These are phyloP conservation scores for Linepithema humile DNA, from an alignment of 1,140 invertebrate species.

Conservation along the genomic window DNA sequence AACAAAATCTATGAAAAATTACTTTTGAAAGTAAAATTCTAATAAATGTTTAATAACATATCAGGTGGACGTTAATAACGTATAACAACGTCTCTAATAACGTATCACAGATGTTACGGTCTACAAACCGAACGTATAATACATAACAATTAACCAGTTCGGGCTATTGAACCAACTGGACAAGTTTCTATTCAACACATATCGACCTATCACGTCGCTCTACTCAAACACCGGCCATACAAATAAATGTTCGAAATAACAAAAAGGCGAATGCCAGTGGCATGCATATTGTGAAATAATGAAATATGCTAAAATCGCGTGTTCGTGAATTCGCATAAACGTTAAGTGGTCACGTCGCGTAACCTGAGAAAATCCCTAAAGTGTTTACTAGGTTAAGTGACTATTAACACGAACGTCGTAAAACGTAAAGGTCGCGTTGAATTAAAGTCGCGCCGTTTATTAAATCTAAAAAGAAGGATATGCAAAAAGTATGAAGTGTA, in stretches of 20 bases:
- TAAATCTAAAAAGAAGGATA: not conserved
- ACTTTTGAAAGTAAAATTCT: not conserved
- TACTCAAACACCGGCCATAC: not conserved
- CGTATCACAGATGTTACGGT: not conserved
- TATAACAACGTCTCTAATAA: not conserved
- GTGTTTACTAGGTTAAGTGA: conserved; percentile 45
- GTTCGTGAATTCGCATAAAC: conserved; percentile 15
- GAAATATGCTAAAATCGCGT: conserved; percentile 17
- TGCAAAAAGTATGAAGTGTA: not conserved
- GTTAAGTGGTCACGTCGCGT: conserved; percentile 32
- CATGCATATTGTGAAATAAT: conserved; percentile 27
- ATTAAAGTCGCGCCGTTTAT: not conserved
- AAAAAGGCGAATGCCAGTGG: conserved; percentile 33
- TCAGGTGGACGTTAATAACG: not conserved
- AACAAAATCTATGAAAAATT: not conserved
- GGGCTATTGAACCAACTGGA: conserved; percentile 3
- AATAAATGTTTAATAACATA: not conserved
- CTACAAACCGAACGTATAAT: not conserved
- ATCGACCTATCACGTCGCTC: conserved; percentile 25
- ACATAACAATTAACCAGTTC: not conserved
- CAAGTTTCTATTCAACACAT: not conserved
- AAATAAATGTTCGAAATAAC: conserved; percentile 11
- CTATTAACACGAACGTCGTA: conserved; percentile 34
- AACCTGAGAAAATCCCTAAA: conserved; percentile 29
- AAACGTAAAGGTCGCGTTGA: not conserved